These are phyloP conservation scores for Poeciliopsis infans DNA, from an alignment of 2,797 vertebrate genomes.

Conservation along the genomic window DNA sequence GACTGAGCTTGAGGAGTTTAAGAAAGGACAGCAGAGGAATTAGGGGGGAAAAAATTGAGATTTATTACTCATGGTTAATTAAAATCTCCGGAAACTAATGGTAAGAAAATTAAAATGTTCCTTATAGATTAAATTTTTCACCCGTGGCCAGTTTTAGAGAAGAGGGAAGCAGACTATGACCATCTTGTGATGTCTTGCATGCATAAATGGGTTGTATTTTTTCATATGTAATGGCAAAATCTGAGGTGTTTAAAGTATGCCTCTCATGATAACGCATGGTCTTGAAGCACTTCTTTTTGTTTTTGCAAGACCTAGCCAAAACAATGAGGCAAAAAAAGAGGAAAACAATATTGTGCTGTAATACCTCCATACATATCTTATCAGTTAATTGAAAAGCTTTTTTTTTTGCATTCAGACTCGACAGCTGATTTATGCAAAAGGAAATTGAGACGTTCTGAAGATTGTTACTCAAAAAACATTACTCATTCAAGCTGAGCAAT, in stretches of 20 bases:
- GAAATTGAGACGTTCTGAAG: neutral
- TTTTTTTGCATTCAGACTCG: neutral
- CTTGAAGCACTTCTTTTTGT: conserved; percentile 3
- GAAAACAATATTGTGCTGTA: neutral
- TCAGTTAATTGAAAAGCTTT: neutral
- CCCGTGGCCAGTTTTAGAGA: conserved; percentile 40
- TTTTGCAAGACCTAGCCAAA: neutral
- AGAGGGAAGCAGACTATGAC: conserved; percentile 58
- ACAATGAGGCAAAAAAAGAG: neutral
- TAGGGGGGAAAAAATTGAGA: conserved; percentile 56
- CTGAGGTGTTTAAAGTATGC: conserved; percentile 30
- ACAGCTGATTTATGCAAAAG: conserved; percentile 1
- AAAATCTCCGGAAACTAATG: conserved; percentile 73
- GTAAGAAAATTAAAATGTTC: conserved; percentile 75
- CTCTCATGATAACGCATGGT: conserved; percentile 2
- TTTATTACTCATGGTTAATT: conserved; percentile 77
- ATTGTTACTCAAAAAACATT: neutral
- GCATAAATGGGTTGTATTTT: conserved; percentile 40
- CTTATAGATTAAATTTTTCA: conserved; percentile 64
- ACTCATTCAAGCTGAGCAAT: neutral
- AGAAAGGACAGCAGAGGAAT: conserved; percentile 59
- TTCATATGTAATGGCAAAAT: conserved; percentile 59
- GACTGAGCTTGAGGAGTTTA: conserved; percentile 36
- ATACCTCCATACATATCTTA: neutral
- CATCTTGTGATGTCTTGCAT: conserved; percentile 54